Evolutionary conservation across 2,888 invertebrate species (phyloP), one percentile per base, ranked within the genome.

Genomic region (Orchesellides sinensis): DNA sequence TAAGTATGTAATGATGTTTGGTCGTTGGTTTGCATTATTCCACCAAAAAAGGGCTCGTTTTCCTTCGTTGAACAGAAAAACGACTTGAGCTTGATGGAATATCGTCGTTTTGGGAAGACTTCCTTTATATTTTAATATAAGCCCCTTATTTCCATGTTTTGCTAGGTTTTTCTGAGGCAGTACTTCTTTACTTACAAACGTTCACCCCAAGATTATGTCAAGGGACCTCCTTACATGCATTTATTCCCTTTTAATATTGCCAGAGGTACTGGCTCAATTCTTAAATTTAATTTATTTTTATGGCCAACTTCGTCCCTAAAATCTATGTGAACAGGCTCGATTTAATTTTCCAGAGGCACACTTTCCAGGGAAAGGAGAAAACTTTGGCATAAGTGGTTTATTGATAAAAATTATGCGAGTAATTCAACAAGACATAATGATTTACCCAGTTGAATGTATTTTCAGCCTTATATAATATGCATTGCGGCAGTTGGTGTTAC

Each of bases 271-370:
- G 47, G 66, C 66, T 66, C 66, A 66, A 66, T 66, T 66, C 66
- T 59, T 80, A 80, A 72, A 80, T 80, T 80, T 80, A 80, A 80
- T 80, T 80, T 80, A 72, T 80, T 80, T 80, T 80, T 80, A 80
- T 80, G 72, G 80, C 65, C 45, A 65, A 59, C 68, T 68, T 47
- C 61, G 40, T 23, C 32, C 8, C 66, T 35, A 65, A 75, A 61
- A 75, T 52, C 66, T 66, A 66, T 66, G 69, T 32, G 69, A 69
- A 54, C 54, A 69, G 69, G 69, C 52, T 69, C 32, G 52, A 69
- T 69, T 69, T 69, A 69, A 69, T 69, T 69, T 69, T 69, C 69
- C 56, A 52, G 75, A 75, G 54, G 65, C 52, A 32, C 52, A 47
- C 59, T 54, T 75, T 65, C 54, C 45, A 23, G 32, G 54, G 52